Evolutionary conservation across 2,797 vertebrate genomes (phyloP).

Genomic region (Pseudochirops corinnae): DNA sequence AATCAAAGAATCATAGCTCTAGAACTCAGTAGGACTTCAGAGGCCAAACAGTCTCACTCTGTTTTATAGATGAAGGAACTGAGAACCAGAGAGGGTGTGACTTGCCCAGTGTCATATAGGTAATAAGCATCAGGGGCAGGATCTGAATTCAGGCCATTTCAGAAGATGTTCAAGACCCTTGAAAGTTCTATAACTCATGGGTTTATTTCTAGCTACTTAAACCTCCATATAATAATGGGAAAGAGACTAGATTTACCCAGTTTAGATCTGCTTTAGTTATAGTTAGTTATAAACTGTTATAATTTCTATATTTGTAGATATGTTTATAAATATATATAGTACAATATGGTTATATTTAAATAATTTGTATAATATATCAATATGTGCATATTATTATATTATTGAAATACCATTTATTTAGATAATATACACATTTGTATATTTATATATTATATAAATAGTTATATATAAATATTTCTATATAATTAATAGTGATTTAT

Average conservation of each 20-base stretch:
- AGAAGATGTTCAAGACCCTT: background rate
- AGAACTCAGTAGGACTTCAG: background rate
- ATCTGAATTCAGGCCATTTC: background rate
- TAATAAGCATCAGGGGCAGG: background rate
- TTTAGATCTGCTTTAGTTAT: background rate
- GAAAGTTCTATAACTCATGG: background rate
- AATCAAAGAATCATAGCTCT: background rate
- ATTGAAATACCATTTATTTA: background rate
- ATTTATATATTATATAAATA: background rate
- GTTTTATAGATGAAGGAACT: background rate
- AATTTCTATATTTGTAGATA: background rate
- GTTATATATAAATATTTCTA: background rate
- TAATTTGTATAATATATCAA: background rate
- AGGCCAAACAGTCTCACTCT: background rate
- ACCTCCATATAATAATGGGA: background rate
- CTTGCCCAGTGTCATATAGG: background rate
- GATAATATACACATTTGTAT: background rate
- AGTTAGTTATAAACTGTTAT: background rate
- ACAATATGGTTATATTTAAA: background rate
- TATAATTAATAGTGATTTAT: background rate
- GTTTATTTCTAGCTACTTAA: background rate
- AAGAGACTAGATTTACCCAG: background rate
- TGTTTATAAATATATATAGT: background rate
- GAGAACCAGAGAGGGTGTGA: background rate
- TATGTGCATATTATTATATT: too few relatives aligned